phyloP scores from a whole-genome alignment of 2,797 vertebrate species.

The Botia kubotai region DNA sequence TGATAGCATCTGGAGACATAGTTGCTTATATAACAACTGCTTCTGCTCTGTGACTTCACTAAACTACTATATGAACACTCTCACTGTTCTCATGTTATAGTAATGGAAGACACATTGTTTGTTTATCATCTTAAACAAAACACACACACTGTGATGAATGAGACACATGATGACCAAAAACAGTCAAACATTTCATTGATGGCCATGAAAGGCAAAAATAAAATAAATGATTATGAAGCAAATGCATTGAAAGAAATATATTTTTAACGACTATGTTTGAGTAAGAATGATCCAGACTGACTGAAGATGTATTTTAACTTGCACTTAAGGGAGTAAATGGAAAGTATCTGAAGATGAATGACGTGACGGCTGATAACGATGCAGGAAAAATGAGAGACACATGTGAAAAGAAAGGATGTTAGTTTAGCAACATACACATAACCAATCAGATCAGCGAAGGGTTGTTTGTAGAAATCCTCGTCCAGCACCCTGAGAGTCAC shows the following conservation, averaged over 20 bases:
- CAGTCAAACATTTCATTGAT: not conserved
- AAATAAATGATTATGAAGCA: not conserved
- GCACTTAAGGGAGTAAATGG: not conserved
- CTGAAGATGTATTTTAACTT: not conserved
- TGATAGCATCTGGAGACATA: slow-evolving; percentile 61
- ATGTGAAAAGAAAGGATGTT: slow-evolving; percentile 74
- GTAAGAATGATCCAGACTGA: slow-evolving; percentile 4
- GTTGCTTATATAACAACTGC: slow-evolving; percentile 72
- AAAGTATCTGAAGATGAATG: not conserved
- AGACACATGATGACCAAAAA: not conserved
- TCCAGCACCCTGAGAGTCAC: slow-evolving; percentile 97
- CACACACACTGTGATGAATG: slow-evolving; percentile 28
- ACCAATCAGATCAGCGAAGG: slow-evolving; percentile 99
- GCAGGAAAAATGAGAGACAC: slow-evolving; percentile 55
- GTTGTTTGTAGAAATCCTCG: slow-evolving; percentile 99
- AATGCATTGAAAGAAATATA: not conserved
- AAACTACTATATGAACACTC: not conserved
- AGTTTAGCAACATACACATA: slow-evolving; percentile 99
- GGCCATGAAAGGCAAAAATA: slow-evolving; percentile 16
- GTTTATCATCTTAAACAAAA: slow-evolving; percentile 10
- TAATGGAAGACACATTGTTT: not conserved
- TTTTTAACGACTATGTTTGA: not conserved
- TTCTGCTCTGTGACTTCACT: slow-evolving; percentile 14
- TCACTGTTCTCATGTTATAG: slow-evolving; percentile 16
- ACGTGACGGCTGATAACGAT: not conserved